These are phyloP conservation scores for Tapirus terrestris DNA, from an alignment of 2,113 vertebrate genomes.

Conservation along the genomic window DNA sequence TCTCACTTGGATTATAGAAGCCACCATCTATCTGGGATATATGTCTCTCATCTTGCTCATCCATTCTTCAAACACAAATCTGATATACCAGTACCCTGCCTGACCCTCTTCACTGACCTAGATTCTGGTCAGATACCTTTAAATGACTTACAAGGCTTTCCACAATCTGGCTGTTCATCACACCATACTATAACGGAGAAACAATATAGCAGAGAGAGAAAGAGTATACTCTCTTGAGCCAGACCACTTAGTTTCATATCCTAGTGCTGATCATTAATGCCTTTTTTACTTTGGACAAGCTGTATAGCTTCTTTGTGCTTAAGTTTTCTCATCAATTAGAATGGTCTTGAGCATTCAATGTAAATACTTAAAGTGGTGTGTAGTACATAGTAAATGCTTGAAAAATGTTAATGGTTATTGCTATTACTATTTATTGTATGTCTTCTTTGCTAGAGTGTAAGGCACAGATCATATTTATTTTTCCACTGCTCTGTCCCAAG, in stretches of 20 bases:
- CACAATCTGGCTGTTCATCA: neutral
- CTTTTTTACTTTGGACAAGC: neutral
- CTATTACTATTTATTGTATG: neutral
- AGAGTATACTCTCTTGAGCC: neutral
- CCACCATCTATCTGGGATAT: neutral
- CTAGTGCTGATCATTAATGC: neutral
- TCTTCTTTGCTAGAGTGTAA: neutral
- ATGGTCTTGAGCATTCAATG: neutral
- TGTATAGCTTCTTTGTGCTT: neutral
- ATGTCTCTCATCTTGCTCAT: neutral
- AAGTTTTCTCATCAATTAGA: neutral
- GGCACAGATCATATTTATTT: neutral
- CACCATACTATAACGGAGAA: rapidly evolving
- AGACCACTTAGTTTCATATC: neutral
- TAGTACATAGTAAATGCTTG: neutral
- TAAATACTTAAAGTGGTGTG: neutral
- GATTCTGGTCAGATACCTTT: neutral
- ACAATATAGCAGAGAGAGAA: neutral
- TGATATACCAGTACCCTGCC: neutral
- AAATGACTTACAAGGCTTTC: neutral
- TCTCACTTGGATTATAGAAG: neutral
- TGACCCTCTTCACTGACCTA: neutral
- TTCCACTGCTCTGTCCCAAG: neutral
- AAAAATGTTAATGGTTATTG: neutral
- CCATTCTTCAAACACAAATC: neutral